Evolutionary conservation across 2,797 vertebrate species (phyloP).

Genomic region (Myotis pilosus): DNA sequence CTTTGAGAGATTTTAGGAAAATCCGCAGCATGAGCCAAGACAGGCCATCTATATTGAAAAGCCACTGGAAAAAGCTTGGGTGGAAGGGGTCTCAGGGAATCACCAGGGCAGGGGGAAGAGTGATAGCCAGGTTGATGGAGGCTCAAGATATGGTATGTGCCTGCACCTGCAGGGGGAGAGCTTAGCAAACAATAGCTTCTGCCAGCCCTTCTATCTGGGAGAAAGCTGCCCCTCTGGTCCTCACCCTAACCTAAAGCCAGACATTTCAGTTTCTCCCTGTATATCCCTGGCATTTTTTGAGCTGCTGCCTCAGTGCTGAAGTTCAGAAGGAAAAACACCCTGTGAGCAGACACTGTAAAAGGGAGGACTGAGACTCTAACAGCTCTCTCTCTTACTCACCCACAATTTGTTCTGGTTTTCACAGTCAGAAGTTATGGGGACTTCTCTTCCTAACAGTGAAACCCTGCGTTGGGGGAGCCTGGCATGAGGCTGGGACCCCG

Average conservation of each 20-base stretch:
- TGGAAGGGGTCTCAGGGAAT: not conserved
- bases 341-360: not conserved
- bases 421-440: not conserved
- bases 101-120: not conserved
- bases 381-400: not conserved
- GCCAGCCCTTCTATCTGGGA: not conserved
- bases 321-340: not conserved
- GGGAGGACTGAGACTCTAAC: not conserved
- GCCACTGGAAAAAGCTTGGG: not conserved
- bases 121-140: not conserved
- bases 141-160: not conserved
- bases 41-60: not conserved
- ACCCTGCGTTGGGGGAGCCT: not conserved
- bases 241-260: not conserved
- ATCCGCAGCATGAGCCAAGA: not conserved
- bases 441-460: not conserved
- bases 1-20: not conserved
- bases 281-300: not conserved
- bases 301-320: not conserved
- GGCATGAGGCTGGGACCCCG: not conserved
- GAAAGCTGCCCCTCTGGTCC: not conserved
- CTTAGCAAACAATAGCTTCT: not conserved
- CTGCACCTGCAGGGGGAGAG: not conserved
- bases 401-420: not conserved
- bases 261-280: not conserved